Evolutionary conservation across 2,888 invertebrate species (phyloP).

Genomic region (Mongoloraphidia duomilia): DNA sequence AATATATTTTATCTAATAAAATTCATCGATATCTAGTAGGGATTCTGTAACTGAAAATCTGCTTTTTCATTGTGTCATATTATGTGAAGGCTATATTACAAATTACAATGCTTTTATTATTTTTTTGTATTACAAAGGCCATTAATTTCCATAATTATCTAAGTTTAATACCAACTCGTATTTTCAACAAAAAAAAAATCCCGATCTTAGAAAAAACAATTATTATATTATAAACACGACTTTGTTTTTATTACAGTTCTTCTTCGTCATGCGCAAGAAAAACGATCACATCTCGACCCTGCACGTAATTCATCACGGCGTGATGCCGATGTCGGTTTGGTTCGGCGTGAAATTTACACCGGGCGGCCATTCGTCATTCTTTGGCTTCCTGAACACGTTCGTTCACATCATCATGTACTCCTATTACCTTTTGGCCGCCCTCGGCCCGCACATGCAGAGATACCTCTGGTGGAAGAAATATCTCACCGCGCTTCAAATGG

Average conservation of each 20-base stretch:
- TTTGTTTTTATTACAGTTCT: slow-evolving; percentile 36
- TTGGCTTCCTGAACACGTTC: slow-evolving; percentile 84
- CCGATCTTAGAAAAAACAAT: no score
- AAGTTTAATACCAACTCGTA: no score
- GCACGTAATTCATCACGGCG: slow-evolving; percentile 92
- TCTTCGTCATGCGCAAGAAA: slow-evolving; percentile 91
- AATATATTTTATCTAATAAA: no score
- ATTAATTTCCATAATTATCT: slow-evolving; percentile 2
- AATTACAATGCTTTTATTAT: no score
- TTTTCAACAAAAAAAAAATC: not conserved
- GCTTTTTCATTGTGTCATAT: not conserved
- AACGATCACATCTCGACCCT: slow-evolving; percentile 84
- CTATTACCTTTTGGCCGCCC: slow-evolving; percentile 78
- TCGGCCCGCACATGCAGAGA: slow-evolving; percentile 74
- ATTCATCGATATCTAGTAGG: no score
- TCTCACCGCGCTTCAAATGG: slow-evolving; percentile 81
- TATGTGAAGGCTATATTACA: no score
- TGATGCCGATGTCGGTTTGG: slow-evolving; percentile 91
- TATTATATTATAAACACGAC: not conserved
- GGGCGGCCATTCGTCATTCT: slow-evolving; percentile 89
- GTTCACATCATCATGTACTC: slow-evolving; percentile 93
- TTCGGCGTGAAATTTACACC: slow-evolving; percentile 42
- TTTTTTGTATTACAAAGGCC: no score
- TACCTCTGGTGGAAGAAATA: slow-evolving; percentile 96
- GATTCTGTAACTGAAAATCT: no score